Percentiles rank a stretch among this genome's conserved stretches.
Evolutionary conservation across 2,113 vertebrate species (phyloP).

Genomic region (Ammospiza nelsoni): DNA sequence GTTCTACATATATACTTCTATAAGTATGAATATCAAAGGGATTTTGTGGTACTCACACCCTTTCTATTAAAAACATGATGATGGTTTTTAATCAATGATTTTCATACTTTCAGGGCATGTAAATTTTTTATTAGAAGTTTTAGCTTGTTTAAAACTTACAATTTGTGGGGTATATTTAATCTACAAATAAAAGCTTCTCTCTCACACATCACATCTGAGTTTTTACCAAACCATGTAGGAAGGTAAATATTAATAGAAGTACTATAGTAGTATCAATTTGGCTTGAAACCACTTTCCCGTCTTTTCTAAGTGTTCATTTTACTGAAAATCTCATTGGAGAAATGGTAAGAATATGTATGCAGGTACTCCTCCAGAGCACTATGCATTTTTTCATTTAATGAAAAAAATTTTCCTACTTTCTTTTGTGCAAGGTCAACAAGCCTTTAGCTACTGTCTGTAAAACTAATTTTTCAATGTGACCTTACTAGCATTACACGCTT

Average conservation of each 20-base stretch:
- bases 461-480: not conserved
- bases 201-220: not conserved
- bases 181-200: not conserved
- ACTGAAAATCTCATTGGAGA: not conserved
- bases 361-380: not conserved
- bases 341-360: not conserved
- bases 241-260: not conserved
- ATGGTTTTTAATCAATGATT: not conserved
- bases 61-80: not conserved
- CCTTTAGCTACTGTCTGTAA: not conserved
- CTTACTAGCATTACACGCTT: not conserved
- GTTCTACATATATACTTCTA: not conserved
- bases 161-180: not conserved
- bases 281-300: not conserved
- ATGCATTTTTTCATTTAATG: not conserved
- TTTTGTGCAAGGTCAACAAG: not conserved
- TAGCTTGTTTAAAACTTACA: not conserved
- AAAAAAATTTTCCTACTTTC: not conserved
- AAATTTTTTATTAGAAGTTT: not conserved
- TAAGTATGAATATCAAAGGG: not conserved
- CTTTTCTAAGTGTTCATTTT: not conserved
- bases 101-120: not conserved
- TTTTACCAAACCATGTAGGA: not conserved
- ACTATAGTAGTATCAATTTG: not conserved
- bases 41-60: not conserved